Base-by-base conservation (phyloP, 2,797 vertebrate genomes). In the Schizopygopsis pylzovi region DNA sequence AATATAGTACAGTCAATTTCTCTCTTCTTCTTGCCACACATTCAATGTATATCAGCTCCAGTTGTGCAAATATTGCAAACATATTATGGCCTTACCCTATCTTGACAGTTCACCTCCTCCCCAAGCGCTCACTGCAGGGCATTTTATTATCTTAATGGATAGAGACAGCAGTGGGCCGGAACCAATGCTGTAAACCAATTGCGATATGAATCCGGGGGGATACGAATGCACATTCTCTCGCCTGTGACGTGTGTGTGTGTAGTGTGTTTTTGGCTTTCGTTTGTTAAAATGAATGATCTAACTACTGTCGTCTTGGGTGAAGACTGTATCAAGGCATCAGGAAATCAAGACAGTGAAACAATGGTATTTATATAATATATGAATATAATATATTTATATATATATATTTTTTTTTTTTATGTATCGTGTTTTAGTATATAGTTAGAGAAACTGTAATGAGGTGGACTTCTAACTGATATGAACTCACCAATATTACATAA, bases 101-200 rank as follows among this genome's bases (percentile, higher is more conserved):
- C 86, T 89, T 89, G 84, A 88, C 90, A 87, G 88, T 86, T 89
- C 86, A 70, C 52, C 80, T 86, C 81, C 82, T 87, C 88, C 79
- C 78, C 76, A 45, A 83, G 82, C 72, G 28, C 84, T 79, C 78
- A 85, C 68, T 82, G 89, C 82, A 65, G 87, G 85, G 54, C 71
- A 79, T 89, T 89, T 89, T 89, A 92, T 91, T 89, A 90, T 91
- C 88, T 88, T 89, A 96, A 95, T 94, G 94, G 91, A 90, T 89
- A 88, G 92, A 93, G 93, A 91, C 91, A 90, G 93, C 90, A 76
- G 91, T 94, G 92, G 90, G 88, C 90, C 92, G 93, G 94, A 95
- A 94, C 94, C 92, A 93, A 93, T 94, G 93, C 93, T 93, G 92
- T 91, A 91, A 89, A 93, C 91, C 91, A 90, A 92, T 92, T 91